Evolutionary conservation across 1,140 invertebrate genomes (phyloP).

Genomic region (Mizuhopecten yessoensis): DNA sequence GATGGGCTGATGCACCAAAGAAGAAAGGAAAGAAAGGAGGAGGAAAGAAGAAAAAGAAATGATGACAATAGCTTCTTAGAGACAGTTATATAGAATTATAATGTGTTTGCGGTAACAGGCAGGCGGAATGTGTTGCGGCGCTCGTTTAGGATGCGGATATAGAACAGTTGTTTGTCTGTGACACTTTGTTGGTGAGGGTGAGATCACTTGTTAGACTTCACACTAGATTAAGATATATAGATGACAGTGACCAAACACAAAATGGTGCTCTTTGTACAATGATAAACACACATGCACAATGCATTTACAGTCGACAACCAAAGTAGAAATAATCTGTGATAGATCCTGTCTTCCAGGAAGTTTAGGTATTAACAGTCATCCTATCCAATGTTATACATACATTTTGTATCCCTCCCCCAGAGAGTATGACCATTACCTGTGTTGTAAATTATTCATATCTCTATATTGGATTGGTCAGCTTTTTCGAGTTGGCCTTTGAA

Average conservation of each 20-base stretch:
- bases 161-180: background rate
- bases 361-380: background rate
- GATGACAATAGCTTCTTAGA: constrained; percentile 53
- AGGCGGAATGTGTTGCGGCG: background rate
- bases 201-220: constrained; percentile 8
- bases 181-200: background rate
- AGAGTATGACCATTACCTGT: background rate
- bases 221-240: background rate
- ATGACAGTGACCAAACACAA: background rate
- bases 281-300: constrained; percentile 4
- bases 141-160: background rate
- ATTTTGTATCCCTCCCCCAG: background rate
- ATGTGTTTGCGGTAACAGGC: background rate
- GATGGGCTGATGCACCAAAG: constrained; percentile 70
- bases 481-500: too few relatives aligned
- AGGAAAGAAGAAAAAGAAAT: constrained; percentile 71
- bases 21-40: constrained; percentile 69
- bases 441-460: background rate
- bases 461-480: background rate
- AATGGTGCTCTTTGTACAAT: constrained; percentile 32
- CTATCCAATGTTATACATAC: background rate
- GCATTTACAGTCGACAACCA: constrained; percentile 5
- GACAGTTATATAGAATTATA: background rate
- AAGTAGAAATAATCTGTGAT: background rate
- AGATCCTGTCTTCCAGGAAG: constrained; percentile 26